Percentiles rank a stretch among this genome's conserved stretches.
Conservation (phyloP, 2,888 invertebrate species). For the Laothoe populi region DNA sequence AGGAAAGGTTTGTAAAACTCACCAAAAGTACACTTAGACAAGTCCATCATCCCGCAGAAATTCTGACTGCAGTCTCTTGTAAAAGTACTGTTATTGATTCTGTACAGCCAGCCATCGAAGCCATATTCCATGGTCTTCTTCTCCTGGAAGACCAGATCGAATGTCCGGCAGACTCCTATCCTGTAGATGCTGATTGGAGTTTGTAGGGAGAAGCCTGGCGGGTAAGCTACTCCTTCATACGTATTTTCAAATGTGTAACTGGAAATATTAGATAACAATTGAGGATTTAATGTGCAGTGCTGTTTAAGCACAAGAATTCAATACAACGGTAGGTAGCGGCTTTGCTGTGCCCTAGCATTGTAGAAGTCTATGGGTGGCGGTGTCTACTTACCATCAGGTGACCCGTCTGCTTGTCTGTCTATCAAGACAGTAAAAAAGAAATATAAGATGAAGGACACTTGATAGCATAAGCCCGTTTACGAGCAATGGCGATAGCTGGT, state of each 20-base stretch:
- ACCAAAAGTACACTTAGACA: constrained; percentile 90
- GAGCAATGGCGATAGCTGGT: too few species aligned
- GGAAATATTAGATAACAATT: constrained; percentile 24
- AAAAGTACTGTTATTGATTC: constrained; percentile 86
- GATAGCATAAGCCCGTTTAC: too few species aligned
- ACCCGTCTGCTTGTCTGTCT: too few species aligned
- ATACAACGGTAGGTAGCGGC: too few species aligned
- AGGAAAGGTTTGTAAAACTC: constrained; percentile 39
- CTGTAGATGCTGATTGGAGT: constrained; percentile 87
- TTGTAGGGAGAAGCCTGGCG: constrained; percentile 82
- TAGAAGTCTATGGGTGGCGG: too few species aligned
- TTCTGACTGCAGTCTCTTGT: constrained; percentile 85
- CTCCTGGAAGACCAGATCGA: constrained; percentile 68
- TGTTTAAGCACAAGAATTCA: too few species aligned
- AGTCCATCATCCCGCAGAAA: constrained; percentile 84
- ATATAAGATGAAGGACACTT: too few species aligned
- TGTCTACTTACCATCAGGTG: too few species aligned
- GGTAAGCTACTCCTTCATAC: constrained; percentile 90
- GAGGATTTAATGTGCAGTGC: too few species aligned
- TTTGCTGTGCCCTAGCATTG: too few species aligned
- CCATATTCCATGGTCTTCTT: constrained; percentile 68
- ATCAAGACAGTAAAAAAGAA: too few species aligned
- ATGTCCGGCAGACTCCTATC: constrained; percentile 89
- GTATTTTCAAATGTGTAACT: constrained; percentile 82
- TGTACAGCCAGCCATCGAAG: constrained; percentile 85